Evolutionary conservation across 2,797 vertebrate species (phyloP).

Genomic region (Paedocypris micromegethes): DNA sequence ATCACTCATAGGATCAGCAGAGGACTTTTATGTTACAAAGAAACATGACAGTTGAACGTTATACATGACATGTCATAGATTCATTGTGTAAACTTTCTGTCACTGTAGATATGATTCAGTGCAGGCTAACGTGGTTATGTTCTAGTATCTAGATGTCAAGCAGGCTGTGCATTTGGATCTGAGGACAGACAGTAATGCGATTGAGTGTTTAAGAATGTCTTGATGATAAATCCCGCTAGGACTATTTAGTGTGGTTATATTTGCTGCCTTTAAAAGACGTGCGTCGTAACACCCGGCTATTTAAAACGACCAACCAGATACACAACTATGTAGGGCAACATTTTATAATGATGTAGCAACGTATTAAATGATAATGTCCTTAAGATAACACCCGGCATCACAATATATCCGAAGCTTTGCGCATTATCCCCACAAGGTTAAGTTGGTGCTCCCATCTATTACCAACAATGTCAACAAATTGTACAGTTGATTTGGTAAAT

Average conservation of each 20-base stretch:
- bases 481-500: background rate
- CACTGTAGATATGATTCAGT: no score
- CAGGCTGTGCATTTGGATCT: slow-evolving; percentile 37
- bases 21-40: no score
- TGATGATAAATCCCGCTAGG: slow-evolving; percentile 62
- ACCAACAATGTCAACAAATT: background rate
- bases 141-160: slow-evolving; percentile 27
- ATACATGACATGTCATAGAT: no score
- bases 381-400: slow-evolving; percentile 44
- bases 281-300: slow-evolving; percentile 61
- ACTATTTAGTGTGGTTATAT: slow-evolving; percentile 60
- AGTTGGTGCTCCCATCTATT: slow-evolving; percentile 28
- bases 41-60: no score
- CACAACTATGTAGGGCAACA: slow-evolving; percentile 43
- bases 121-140: background rate
- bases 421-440: slow-evolving; percentile 51
- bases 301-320: slow-evolving; percentile 49
- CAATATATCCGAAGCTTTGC: slow-evolving; percentile 45
- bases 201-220: slow-evolving; percentile 64
- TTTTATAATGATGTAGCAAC: slow-evolving; percentile 42
- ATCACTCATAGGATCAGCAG: no score
- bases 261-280: slow-evolving; percentile 49
- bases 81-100: background rate
- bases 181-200: slow-evolving; percentile 57
- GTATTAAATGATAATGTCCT: slow-evolving; percentile 28